These are phyloP conservation scores for Zaprionus ghesquierei DNA, from an alignment of 1,140 invertebrate genomes.

Conservation along the genomic window DNA sequence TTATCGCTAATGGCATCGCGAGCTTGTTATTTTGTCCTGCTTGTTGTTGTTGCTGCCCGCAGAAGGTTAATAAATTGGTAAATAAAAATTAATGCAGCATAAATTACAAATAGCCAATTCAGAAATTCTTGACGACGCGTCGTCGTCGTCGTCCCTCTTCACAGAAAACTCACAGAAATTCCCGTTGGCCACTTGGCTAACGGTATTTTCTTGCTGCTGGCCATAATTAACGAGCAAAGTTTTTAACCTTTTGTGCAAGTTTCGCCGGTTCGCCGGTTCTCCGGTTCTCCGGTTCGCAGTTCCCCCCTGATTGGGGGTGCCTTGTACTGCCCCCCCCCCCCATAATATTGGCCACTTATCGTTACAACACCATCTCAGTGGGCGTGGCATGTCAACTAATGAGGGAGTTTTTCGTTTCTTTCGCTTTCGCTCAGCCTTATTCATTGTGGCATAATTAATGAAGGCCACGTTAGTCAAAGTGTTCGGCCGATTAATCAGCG, in stretches of 20 bases:
- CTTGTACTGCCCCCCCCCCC: too few species aligned
- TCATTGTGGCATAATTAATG: constrained; percentile 53
- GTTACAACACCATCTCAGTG: constrained; percentile 40
- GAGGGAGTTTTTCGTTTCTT: constrained; percentile 25
- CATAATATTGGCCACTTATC: constrained; percentile 61
- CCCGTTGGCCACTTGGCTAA: constrained; percentile 34
- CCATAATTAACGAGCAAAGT: constrained; percentile 74
- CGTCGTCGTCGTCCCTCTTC: constrained; percentile 34
- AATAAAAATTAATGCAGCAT: constrained; percentile 59
- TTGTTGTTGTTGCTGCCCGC: not conserved
- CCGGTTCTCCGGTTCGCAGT: constrained; percentile 3
- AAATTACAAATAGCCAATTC: constrained; percentile 64
- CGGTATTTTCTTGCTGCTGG: constrained; percentile 16
- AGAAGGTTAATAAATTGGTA: constrained; percentile 62
- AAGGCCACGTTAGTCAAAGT: constrained; percentile 32
- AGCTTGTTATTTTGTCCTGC: constrained; percentile 8
- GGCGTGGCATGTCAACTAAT: constrained; percentile 67
- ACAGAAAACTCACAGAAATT: too few species aligned
- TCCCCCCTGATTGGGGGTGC: not conserved
- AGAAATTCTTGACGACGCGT: constrained; percentile 22
- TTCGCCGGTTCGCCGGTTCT: too few species aligned
- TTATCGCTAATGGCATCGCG: constrained; percentile 65
- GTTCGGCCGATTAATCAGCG: constrained; percentile 52
- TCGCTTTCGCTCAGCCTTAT: not conserved
- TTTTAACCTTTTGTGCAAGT: constrained; percentile 65